Evolutionary conservation across 2,113 vertebrate genomes (phyloP).

Genomic region (Thryonomys swinderianus): DNA sequence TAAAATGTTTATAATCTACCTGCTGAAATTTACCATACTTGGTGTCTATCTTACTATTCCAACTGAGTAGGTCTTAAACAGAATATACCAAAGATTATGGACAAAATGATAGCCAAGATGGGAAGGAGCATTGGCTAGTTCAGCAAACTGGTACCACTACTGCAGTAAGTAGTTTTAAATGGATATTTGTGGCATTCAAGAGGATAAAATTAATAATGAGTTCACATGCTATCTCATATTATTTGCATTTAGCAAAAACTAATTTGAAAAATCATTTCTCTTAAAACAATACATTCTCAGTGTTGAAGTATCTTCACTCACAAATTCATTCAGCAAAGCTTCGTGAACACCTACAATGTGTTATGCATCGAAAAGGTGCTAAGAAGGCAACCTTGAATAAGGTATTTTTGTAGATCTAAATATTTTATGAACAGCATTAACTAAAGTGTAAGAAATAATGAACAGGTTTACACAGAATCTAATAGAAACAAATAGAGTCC

Average conservation of each 20-base stretch:
- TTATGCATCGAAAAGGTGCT: neutral
- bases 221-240: neutral
- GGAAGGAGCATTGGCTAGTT: conserved; percentile 9
- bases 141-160: no score
- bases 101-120: neutral
- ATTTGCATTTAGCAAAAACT: neutral
- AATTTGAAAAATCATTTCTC: conserved; percentile 29
- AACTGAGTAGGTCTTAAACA: neutral
- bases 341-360: neutral
- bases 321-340: neutral
- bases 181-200: neutral
- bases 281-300: conserved; percentile 30
- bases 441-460: neutral
- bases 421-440: neutral
- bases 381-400: neutral
- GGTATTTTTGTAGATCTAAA: neutral
- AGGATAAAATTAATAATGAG: conserved; percentile 3
- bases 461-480: neutral
- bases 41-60: neutral
- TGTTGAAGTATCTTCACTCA: neutral
- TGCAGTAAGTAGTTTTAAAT: neutral
- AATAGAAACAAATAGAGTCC: neutral
- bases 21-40: conserved; percentile 28
- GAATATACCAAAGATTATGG: neutral
- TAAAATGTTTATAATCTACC: neutral